Base-by-base conservation (phyloP, 2,113 vertebrate genomes). In the Daphoenositta chrysoptera region DNA sequence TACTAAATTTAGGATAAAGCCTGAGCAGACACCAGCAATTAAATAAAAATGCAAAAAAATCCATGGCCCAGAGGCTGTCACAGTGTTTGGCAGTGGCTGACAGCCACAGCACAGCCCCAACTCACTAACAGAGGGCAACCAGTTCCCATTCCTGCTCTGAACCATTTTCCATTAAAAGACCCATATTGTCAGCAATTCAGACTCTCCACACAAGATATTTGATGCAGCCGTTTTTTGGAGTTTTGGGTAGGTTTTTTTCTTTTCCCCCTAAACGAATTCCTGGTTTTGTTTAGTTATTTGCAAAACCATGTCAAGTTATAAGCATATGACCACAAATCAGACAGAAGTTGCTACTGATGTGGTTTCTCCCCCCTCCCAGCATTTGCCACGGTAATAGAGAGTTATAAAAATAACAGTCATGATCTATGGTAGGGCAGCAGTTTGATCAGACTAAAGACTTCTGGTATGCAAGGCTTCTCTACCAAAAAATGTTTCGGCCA, bases 331-430 rank as follows among this genome's bases (percentile, higher is more conserved):
- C 96, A 82, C 96, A 92, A 90, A 94, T 96, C 95, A 96, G 96
- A 93, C 85, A 93, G 85, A 95, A 95, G 83, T 90, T 75, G 95
- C 93, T 90, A 94, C 96, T 96, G 96, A 96, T 95, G 94, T 97
- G 95, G 95, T 95, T 95, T 95, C 50, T 42, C 35, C 71, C 82
- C 78, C 23, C 4, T 21, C 73, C 40, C 77, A 79, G 56, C 53
- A 79, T 88, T 93, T 89, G 81, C 83, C 83, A 90, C 17, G 64
- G 87, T 71, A 94, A 95, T 80, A 51, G 3, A 60, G 89, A 76
- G 87, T 83, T 93, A 89, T 87, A 91, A 91, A 95, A 95, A 87
- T 71, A 89, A 79, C 63, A 66, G 76, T 30, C 17, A 24, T 80
- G 85, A 92, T 89, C 90, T 90, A 83, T 31, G 56, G 71, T 13